Conservation (phyloP, 1,140 invertebrate species). For the Drosophila seguyi region DNA sequence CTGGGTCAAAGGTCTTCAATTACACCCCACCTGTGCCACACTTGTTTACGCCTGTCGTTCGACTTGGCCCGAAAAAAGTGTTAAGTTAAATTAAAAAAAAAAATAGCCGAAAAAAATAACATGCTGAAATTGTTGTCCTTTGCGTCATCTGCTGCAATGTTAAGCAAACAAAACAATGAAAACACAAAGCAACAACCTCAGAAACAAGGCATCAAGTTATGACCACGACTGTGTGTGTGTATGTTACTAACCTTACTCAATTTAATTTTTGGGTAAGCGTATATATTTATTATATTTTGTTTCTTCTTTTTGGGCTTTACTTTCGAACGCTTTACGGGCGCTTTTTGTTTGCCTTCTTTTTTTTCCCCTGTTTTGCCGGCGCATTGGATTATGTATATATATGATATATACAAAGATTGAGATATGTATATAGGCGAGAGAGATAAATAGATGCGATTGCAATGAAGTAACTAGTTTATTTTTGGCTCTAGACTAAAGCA, state of each 20-base stretch:
- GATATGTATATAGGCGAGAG: conserved; percentile 56
- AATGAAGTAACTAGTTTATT: conserved; percentile 44
- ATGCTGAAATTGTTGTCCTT: conserved; percentile 63
- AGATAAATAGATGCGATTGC: conserved; percentile 38
- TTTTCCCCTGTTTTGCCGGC: conserved; percentile 54
- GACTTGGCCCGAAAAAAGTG: conserved; percentile 7
- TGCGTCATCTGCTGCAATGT: conserved; percentile 71
- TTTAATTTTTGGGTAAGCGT: conserved; percentile 52
- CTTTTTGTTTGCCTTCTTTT: conserved; percentile 41
- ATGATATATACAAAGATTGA: conserved; percentile 48
- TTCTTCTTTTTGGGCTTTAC: conserved; percentile 58
- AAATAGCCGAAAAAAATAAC: conserved; percentile 9
- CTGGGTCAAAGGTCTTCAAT: conserved; percentile 9
- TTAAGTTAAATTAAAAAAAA: conserved; percentile 15
- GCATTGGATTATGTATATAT: conserved; percentile 69
- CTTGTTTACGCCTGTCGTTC: conserved; percentile 26
- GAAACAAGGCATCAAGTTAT: conserved; percentile 62
- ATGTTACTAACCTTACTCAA: conserved; percentile 82
- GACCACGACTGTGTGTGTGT: conserved; percentile 71
- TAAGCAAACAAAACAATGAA: conserved; percentile 67
- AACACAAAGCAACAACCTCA: conserved; percentile 18
- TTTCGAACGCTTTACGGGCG: conserved; percentile 73
- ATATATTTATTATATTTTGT: conserved; percentile 23
- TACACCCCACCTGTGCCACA: conserved; percentile 11
- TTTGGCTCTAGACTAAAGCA: conserved; percentile 51